Conservation (phyloP, 2,113 vertebrate genomes). For the Pangasianodon gigas region DNA sequence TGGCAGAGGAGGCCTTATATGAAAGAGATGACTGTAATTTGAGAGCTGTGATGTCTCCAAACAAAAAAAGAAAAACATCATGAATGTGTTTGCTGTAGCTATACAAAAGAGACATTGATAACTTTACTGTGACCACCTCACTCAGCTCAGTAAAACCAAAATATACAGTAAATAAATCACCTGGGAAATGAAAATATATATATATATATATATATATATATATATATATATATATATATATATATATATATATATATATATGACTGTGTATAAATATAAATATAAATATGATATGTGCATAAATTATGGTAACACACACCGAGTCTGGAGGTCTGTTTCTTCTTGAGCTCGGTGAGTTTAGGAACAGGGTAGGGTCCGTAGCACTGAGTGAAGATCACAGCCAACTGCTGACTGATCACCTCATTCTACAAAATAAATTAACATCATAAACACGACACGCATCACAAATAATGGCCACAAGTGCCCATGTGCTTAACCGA, state of each 20-base stretch:
- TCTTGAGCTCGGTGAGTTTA: conserved; percentile 94
- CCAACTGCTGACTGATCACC: conserved; percentile 96
- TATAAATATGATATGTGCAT: not conserved
- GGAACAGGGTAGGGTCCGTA: conserved; percentile 97
- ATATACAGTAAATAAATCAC: not conserved
- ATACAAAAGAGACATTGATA: not conserved
- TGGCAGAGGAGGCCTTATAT: conserved; percentile 48
- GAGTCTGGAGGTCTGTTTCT: conserved; percentile 90
- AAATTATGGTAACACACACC: conserved; percentile 68
- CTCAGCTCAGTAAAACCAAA: not conserved
- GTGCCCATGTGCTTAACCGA: not conserved
- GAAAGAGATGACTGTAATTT: not conserved
- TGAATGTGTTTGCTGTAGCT: not conserved
- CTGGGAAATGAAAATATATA: not conserved
- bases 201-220: too few species aligned
- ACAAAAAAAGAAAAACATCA: conserved; percentile 15
- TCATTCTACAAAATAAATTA: conserved; percentile 81
- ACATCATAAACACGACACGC: conserved; percentile 48
- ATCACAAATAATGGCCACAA: conserved; percentile 26
- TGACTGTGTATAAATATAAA: not conserved
- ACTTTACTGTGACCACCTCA: not conserved
- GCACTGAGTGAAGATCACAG: conserved; percentile 95
- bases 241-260: not conserved
- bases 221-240: too few species aligned
- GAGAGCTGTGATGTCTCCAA: conserved; percentile 12